Percentiles rank a stretch among this genome's conserved stretches.
phyloP scores from a whole-genome alignment of 1,140 invertebrate species.

The Euborellia annulipes region DNA sequence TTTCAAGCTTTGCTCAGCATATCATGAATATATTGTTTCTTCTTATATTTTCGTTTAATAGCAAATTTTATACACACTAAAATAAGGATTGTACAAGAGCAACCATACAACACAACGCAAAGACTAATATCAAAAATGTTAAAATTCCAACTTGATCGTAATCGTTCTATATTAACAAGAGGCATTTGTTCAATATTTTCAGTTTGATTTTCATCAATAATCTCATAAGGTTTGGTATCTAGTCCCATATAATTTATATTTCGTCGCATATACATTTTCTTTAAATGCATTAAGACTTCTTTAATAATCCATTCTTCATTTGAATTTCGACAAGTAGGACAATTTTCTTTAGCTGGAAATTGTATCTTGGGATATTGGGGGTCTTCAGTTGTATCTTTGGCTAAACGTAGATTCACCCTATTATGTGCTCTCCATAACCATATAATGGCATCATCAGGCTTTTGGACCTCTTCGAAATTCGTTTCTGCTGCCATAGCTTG shows the following conservation, averaged over 20 bases:
- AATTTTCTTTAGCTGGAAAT: slow-evolving; percentile 59
- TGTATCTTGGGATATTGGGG: slow-evolving; percentile 77
- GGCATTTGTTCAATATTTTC: slow-evolving; percentile 7
- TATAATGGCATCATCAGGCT: slow-evolving; percentile 57
- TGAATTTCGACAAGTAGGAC: slow-evolving; percentile 46
- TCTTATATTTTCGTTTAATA: slow-evolving; percentile 47
- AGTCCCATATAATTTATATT: slow-evolving; percentile 33
- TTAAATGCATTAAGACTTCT: slow-evolving; percentile 58
- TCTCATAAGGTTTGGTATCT: slow-evolving; percentile 17
- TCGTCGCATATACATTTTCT: slow-evolving; percentile 47
- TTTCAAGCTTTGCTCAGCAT: slow-evolving; percentile 41
- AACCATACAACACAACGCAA: slow-evolving; percentile 53
- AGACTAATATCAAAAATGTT: slow-evolving; percentile 54
- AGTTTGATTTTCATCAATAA: slow-evolving; percentile 1
- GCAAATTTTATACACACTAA: slow-evolving; percentile 62
- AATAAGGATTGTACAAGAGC: slow-evolving; percentile 49
- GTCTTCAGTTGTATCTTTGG: slow-evolving; percentile 79
- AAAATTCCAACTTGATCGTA: slow-evolving; percentile 34
- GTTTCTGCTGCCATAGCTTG: slow-evolving; percentile 53
- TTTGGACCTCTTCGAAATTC: slow-evolving; percentile 47
- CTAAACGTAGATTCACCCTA: slow-evolving; percentile 74
- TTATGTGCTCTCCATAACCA: slow-evolving; percentile 96
- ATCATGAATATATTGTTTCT: slow-evolving; percentile 47
- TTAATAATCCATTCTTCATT: slow-evolving; percentile 45
- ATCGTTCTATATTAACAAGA: slow-evolving; percentile 22